A percentile compares a stretch with the other conserved stretches of the same genome.
phyloP scores from a whole-genome alignment of 2,113 vertebrate genomes.

The Noctilio leporinus region DNA sequence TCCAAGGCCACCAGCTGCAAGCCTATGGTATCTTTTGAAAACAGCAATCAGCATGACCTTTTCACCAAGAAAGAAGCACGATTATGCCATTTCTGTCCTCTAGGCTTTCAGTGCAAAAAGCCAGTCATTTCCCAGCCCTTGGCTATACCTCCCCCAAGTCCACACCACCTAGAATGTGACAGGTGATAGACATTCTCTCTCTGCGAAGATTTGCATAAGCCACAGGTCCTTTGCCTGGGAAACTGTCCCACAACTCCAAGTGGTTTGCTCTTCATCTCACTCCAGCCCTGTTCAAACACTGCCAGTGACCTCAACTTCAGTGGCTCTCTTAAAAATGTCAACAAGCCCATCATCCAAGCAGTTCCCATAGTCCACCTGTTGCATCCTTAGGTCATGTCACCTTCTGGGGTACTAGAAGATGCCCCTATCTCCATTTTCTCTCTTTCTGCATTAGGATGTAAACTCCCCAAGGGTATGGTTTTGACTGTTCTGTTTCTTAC shows the following conservation, averaged over 20 bases:
- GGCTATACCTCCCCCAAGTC: rapidly evolving
- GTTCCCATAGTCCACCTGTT: too few relatives aligned
- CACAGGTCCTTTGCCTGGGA: not conserved
- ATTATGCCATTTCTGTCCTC: not conserved
- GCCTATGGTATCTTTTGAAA: not conserved
- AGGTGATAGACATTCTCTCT: not conserved
- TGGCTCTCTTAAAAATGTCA: not conserved
- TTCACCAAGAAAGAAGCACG: not conserved
- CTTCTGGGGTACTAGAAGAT: too few relatives aligned
- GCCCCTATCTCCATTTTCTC: not conserved
- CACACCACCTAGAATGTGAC: not conserved
- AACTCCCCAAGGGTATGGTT: not conserved
- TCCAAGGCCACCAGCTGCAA: not conserved
- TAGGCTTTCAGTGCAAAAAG: not conserved
- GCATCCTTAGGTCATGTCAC: not conserved
- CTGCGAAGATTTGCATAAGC: too few relatives aligned
- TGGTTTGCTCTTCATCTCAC: not conserved
- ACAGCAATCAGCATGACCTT: not conserved
- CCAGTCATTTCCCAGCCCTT: not conserved
- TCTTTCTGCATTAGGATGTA: not conserved
- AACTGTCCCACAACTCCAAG: not conserved
- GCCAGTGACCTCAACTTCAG: not conserved
- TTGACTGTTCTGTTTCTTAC: not conserved
- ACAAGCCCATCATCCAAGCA: not conserved
- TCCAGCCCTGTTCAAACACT: not conserved